These are phyloP conservation scores for Lophochroa leadbeateri DNA, from an alignment of 2,113 vertebrate species.

Conservation along the genomic window DNA sequence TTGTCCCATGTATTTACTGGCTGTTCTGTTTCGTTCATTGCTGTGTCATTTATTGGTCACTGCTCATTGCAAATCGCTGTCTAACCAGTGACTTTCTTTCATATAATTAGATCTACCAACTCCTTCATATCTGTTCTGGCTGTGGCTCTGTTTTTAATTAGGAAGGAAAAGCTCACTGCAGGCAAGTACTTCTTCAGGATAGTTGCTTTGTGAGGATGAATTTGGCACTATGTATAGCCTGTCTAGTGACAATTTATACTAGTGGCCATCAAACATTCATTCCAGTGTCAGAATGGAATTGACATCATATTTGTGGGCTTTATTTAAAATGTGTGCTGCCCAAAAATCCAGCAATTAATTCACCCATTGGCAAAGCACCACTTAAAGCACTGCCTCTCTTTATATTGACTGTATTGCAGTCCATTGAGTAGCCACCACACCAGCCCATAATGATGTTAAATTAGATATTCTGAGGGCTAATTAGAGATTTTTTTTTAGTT, in stretches of 20 bases:
- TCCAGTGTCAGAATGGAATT: neutral
- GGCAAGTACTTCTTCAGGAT: neutral
- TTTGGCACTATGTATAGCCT: neutral
- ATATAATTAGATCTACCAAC: neutral
- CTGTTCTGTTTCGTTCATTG: neutral
- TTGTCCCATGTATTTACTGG: neutral
- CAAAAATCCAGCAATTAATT: neutral
- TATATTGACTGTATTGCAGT: neutral
- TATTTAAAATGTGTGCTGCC: neutral
- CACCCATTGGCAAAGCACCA: neutral
- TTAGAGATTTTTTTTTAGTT: neutral
- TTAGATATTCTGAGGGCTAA: neutral
- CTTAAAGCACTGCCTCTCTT: accelerated
- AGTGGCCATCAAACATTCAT: neutral
- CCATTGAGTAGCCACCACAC: neutral
- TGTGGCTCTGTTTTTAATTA: neutral
- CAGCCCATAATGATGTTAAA: neutral
- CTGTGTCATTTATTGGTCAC: neutral
- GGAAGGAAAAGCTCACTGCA: neutral
- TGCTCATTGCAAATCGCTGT: neutral
- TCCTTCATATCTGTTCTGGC: neutral
- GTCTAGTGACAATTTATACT: neutral
- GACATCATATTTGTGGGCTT: neutral
- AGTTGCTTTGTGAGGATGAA: neutral
- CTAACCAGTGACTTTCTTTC: neutral